Percentiles rank a stretch among this genome's conserved stretches.
Evolutionary conservation across 2,797 vertebrate species (phyloP).

Genomic region (Carapus acus): DNA sequence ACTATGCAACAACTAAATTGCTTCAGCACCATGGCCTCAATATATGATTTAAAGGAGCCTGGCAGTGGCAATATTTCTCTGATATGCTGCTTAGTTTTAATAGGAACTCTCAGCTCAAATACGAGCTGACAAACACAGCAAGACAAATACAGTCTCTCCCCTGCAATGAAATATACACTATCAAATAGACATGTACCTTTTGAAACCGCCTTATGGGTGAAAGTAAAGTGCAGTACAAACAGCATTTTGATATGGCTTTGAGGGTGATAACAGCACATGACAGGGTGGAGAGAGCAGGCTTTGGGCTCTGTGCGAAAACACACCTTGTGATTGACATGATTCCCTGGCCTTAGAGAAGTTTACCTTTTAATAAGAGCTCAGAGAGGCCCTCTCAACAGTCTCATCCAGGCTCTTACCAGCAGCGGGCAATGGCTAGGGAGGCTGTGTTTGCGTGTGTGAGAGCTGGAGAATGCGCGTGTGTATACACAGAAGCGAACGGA

Average conservation of each 20-base stretch:
- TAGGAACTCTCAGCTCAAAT: conserved; percentile 75
- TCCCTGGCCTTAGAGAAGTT: conserved; percentile 73
- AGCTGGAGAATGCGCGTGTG: neutral
- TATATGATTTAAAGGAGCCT: conserved; percentile 70
- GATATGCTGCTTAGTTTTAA: conserved; percentile 81
- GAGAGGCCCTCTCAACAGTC: conserved; percentile 62
- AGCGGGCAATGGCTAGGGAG: conserved; percentile 46
- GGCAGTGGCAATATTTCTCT: conserved; percentile 73
- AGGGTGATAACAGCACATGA: conserved; percentile 86
- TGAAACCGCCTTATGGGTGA: conserved; percentile 82
- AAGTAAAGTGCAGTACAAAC: conserved; percentile 95
- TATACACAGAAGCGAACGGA: conserved; percentile 7
- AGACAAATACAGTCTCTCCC: conserved; percentile 78
- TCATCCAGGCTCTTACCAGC: conserved; percentile 47
- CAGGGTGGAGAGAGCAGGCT: conserved; percentile 73
- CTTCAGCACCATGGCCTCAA: conserved; percentile 65
- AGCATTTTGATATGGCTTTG: conserved; percentile 86
- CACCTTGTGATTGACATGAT: conserved; percentile 75
- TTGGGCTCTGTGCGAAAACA: conserved; percentile 68
- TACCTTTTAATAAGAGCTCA: conserved; percentile 80
- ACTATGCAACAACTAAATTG: conserved; percentile 69
- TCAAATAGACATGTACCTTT: conserved; percentile 81
- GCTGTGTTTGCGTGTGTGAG: conserved; percentile 24
- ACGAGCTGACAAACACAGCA: conserved; percentile 74
- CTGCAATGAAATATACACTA: conserved; percentile 76